A percentile compares a stretch with the other conserved stretches of the same genome.
These are phyloP conservation scores for Anagrus nilaparvatae DNA, from an alignment of 1,140 invertebrate genomes.

Conservation along the genomic window DNA sequence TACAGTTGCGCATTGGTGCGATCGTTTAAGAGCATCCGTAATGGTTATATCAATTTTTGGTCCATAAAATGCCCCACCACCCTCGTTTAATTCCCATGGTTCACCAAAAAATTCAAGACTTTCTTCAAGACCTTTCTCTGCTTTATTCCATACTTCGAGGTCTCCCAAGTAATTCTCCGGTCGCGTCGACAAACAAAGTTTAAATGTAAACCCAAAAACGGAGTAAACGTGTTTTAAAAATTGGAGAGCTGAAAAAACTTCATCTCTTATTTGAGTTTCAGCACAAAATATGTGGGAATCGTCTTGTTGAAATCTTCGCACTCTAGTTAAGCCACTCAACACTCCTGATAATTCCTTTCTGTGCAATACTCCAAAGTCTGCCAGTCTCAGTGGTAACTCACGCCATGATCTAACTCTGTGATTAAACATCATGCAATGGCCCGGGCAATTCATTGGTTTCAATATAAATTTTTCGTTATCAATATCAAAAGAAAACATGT, in stretches of 20 bases:
- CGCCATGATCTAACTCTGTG: constrained; percentile 79
- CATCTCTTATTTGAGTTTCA: constrained; percentile 76
- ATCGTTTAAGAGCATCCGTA: constrained; percentile 79
- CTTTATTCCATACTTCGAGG: constrained; percentile 79
- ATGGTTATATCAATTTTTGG: constrained; percentile 99
- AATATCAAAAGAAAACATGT: constrained; percentile 95
- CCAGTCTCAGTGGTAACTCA: constrained; percentile 87
- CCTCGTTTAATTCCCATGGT: constrained; percentile 81
- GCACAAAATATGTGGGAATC: constrained; percentile 98
- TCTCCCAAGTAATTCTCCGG: constrained; percentile 95
- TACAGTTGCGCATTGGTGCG: constrained; percentile 95
- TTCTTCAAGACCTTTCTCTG: constrained; percentile 79
- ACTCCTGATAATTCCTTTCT: constrained; percentile 95
- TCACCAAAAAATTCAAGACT: constrained; percentile 78
- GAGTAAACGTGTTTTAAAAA: constrained; percentile 82
- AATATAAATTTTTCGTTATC: constrained; percentile 97
- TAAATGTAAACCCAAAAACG: constrained; percentile 92
- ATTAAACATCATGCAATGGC: constrained; percentile 70
- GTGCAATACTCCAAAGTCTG: constrained; percentile 97
- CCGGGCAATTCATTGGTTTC: constrained; percentile 99
- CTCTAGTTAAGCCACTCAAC: constrained; percentile 87
- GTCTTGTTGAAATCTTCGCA: constrained; percentile 96
- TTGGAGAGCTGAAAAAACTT: constrained; percentile 76
- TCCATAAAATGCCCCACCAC: constrained; percentile 98
- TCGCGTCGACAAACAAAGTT: constrained; percentile 83